Base-by-base conservation (phyloP, 2,888 invertebrate genomes). In the Euproctis similis region DNA sequence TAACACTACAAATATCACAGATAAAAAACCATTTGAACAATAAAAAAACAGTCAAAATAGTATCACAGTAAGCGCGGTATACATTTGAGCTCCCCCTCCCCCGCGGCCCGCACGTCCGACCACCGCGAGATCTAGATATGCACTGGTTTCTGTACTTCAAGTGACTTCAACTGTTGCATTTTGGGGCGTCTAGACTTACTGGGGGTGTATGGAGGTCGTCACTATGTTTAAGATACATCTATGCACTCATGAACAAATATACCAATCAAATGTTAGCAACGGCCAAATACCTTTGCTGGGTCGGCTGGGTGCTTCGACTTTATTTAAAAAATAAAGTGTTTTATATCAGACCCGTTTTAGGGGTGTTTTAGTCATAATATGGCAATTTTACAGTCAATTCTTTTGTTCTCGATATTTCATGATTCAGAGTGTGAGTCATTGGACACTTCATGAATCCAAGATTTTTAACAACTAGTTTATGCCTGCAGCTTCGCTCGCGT, bases 21-120 rank as follows among this genome's bases (percentile, higher is more conserved):
- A 30, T 13, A 24, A 2, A 31, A 36, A 68, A 65, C 60, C 6
- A 14, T n/a, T n/a, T n/a, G n/a, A n/a, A n/a, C n/a, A n/a, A n/a
- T n/a, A n/a, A n/a, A n/a, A n/a, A 69, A 36, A 64, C 39, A 36
- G 37, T 31, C 27, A 36, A 36, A 42, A 34, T 21, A 8, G 12
- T 46, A 47, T 50, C 48, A 49, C 52, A 51, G 37, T 21, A 8
- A 4, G 19, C 30, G 27, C 27, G n/a, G 36, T 43, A 22, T 26
- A 34, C 40, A 31, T 12, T 24, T 34, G 38, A 38, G 35, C 31
- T 28, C 20, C 35, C 37, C 35, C 28, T n/a, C n/a, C 11, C 30
- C 31, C 17, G 1, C 16, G 12, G 36, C 20, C 12, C 30, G 22
- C 36, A 35, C 44, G 44, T 35, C 31, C 8, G 12, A 23, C 2